phyloP scores from a whole-genome alignment of 64 coral and sea anemone genomes.

The Montipora foliosa region DNA sequence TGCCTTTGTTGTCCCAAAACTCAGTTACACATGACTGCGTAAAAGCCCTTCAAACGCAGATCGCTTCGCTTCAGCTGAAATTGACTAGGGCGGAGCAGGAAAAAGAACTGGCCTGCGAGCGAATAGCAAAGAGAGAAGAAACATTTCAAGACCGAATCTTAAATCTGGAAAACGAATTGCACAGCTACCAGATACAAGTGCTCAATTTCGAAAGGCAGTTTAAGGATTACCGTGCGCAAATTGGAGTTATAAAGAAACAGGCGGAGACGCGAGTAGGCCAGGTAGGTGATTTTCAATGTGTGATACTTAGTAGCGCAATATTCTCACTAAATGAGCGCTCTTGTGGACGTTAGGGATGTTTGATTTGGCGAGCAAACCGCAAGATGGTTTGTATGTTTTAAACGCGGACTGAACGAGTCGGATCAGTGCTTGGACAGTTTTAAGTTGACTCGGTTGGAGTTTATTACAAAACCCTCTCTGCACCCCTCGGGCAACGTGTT shows the following conservation, averaged over 20 bases:
- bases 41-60: conserved; percentile 92
- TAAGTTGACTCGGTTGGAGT: conserved; percentile 56
- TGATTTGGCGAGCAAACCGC: conserved; percentile 44
- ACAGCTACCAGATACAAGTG: conserved; percentile 93
- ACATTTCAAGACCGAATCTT: conserved; percentile 92
- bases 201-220: conserved; percentile 98
- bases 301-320: neutral
- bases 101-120: conserved; percentile 85
- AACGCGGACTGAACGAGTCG: neutral
- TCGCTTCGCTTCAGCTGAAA: conserved; percentile 94
- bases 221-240: conserved; percentile 94
- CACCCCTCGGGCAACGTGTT: conserved; percentile 49
- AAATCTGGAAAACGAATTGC: conserved; percentile 96
- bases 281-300: conserved; percentile 66
- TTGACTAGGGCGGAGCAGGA: conserved; percentile 93
- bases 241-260: conserved; percentile 87
- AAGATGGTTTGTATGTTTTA: conserved; percentile 46
- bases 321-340: conserved; percentile 42
- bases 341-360: conserved; percentile 8
- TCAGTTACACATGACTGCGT: conserved; percentile 84
- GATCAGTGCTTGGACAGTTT: conserved; percentile 68
- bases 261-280: conserved; percentile 79
- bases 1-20: conserved; percentile 86
- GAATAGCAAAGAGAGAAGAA: conserved; percentile 88
- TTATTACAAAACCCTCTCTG: neutral